Percentiles rank a stretch among this genome's conserved stretches.
Evolutionary conservation across 1,140 invertebrate genomes (phyloP).

Genomic region (Drosophila nasuta): DNA sequence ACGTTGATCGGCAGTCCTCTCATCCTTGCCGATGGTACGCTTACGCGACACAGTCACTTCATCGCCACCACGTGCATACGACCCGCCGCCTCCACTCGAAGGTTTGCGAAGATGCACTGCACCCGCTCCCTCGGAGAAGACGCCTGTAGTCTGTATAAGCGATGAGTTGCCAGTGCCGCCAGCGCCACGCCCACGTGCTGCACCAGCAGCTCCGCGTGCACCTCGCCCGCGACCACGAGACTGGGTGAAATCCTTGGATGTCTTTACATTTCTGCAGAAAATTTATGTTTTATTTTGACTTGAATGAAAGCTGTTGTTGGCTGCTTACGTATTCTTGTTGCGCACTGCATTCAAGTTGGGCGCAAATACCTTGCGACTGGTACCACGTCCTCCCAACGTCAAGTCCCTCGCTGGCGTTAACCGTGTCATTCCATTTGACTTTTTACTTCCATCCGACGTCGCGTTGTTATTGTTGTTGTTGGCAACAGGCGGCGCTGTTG

Average conservation of each 20-base stretch:
- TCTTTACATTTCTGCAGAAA: constrained; percentile 71
- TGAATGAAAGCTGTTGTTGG: not conserved
- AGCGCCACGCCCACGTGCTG: constrained; percentile 52
- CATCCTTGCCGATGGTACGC: constrained; percentile 62
- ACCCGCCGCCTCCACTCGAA: constrained; percentile 41
- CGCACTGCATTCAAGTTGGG: constrained; percentile 81
- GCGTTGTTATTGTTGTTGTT: constrained; percentile 28
- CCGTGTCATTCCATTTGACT: constrained; percentile 61
- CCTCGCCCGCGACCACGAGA: constrained; percentile 50
- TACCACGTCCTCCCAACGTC: constrained; percentile 85
- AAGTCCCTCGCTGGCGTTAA: constrained; percentile 86
- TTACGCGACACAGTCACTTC: constrained; percentile 65
- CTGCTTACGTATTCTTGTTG: constrained; percentile 80
- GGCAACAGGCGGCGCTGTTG: constrained; percentile 33
- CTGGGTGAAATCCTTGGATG: constrained; percentile 78
- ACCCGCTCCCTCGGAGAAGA: constrained; percentile 81
- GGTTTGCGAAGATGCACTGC: constrained; percentile 64
- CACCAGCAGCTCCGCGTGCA: constrained; percentile 47
- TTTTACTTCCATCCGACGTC: constrained; percentile 25
- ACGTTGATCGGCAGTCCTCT: constrained; percentile 50
- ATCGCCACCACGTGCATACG: constrained; percentile 52
- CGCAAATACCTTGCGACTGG: constrained; percentile 72
- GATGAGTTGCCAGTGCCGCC: constrained; percentile 61
- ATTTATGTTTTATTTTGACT: not conserved
- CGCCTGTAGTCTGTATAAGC: constrained; percentile 76